These are phyloP conservation scores for Montipora sp. DNA, from an alignment of 64 coral and sea anemone genomes.

Conservation along the genomic window DNA sequence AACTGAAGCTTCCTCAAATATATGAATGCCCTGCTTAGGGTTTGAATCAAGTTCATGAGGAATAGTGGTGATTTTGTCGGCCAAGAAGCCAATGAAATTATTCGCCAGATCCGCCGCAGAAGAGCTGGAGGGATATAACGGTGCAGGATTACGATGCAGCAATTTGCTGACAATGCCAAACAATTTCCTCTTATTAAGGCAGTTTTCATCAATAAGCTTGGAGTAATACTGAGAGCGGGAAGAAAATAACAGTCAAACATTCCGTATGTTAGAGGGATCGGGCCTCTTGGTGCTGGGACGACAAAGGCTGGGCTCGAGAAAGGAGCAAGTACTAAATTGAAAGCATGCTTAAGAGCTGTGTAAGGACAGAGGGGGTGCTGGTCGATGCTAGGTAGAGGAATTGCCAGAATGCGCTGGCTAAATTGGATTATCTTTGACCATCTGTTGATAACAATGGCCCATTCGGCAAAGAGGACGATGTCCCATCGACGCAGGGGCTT, in stretches of 20 bases:
- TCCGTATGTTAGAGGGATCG: background rate
- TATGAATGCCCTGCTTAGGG: too few relatives aligned
- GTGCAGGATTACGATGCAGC: too few relatives aligned
- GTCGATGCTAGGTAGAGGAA: background rate
- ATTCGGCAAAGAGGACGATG: background rate
- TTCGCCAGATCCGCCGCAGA: too few relatives aligned
- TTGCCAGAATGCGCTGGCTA: background rate
- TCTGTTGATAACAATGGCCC: background rate
- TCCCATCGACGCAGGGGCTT: background rate
- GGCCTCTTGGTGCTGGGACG: background rate
- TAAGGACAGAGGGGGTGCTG: background rate
- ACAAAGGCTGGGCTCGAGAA: background rate
- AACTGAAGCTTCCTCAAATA: too few relatives aligned
- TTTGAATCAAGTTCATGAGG: too few relatives aligned
- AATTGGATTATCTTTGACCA: slow-evolving; percentile 13
- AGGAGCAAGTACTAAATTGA: background rate
- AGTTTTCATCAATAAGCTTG: too few relatives aligned
- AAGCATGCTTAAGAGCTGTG: background rate
- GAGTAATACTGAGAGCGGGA: too few relatives aligned
- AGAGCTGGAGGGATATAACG: too few relatives aligned
- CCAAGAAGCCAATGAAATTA: too few relatives aligned
- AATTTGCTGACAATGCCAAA: too few relatives aligned
- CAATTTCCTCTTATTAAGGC: too few relatives aligned
- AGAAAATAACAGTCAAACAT: background rate
- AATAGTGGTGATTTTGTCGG: too few relatives aligned